These are phyloP conservation scores for Acanthosepion esculentum DNA, from an alignment of 2,888 invertebrate species.

Conservation along the genomic window DNA sequence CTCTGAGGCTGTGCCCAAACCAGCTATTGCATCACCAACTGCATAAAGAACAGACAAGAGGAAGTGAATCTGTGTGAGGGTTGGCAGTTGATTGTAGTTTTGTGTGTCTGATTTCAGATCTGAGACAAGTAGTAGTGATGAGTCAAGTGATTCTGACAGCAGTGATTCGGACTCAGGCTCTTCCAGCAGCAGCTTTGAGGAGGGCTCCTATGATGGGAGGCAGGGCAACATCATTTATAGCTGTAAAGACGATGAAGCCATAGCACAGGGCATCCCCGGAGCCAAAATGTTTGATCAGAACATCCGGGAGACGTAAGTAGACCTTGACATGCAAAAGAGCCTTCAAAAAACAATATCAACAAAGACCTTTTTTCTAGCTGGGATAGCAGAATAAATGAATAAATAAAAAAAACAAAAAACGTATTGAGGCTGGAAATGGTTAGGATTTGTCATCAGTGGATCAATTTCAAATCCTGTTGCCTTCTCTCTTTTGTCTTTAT, in stretches of 20 bases:
- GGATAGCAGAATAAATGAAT: background rate
- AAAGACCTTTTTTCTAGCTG: background rate
- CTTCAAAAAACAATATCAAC: background rate
- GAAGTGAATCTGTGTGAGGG: background rate
- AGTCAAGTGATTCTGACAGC: conserved; percentile 60
- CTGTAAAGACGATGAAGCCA: conserved; percentile 74
- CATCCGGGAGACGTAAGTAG: conserved; percentile 73
- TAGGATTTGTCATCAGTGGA: background rate
- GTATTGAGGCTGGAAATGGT: background rate
- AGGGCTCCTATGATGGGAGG: conserved; percentile 76
- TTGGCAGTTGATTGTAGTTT: conserved; percentile 17
- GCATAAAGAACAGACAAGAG: background rate
- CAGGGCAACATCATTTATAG: conserved; percentile 73
- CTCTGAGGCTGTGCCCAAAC: background rate
- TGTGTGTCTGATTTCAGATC: conserved; percentile 44
- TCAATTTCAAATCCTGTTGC: background rate
- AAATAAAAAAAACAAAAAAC: background rate
- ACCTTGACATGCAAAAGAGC: background rate
- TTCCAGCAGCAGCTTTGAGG: conserved; percentile 72
- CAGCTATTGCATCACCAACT: conserved; percentile 2
- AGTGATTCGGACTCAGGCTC: conserved; percentile 54
- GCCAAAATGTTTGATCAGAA: conserved; percentile 74
- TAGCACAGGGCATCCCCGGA: conserved; percentile 70
- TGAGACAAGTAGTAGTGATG: conserved; percentile 49
- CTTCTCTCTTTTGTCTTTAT: background rate